Evolutionary conservation across 1,140 invertebrate species (phyloP).

Genomic region (Potamilus streckersoni): DNA sequence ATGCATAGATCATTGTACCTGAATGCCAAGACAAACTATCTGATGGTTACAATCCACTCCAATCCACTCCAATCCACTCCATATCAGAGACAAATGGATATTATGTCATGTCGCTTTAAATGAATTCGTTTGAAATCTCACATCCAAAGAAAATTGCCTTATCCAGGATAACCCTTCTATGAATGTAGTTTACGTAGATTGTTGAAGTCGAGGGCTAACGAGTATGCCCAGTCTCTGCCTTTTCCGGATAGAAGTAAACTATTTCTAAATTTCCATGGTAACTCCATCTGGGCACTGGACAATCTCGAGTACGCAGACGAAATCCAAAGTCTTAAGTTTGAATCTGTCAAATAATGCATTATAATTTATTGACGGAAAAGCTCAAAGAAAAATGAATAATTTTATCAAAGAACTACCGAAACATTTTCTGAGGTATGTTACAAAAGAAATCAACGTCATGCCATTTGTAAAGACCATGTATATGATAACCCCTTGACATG

Average conservation of each 20-base stretch:
- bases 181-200: conserved; percentile 29
- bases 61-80: conserved; percentile 24
- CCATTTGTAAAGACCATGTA: conserved; percentile 1
- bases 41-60: conserved; percentile 16
- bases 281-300: conserved; percentile 26
- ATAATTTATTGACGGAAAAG: background rate
- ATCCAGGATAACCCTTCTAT: conserved; percentile 34
- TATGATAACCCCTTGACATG: conserved; percentile 17
- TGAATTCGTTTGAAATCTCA: conserved; percentile 37
- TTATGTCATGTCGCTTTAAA: conserved; percentile 29
- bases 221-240: conserved; percentile 26
- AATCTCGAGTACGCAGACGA: conserved; percentile 23
- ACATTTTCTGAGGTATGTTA: conserved; percentile 2
- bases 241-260: conserved; percentile 16
- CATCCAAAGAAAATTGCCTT: conserved; percentile 22
- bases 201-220: conserved; percentile 16
- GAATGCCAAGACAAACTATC: conserved; percentile 16
- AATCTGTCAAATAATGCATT: conserved; percentile 31
- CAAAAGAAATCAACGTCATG: conserved; percentile 13
- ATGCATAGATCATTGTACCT: conserved; percentile 30
- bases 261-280: conserved; percentile 28
- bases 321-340: conserved; percentile 9
- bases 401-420: conserved; percentile 4
- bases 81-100: conserved; percentile 19
- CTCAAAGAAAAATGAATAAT: background rate